Base-by-base conservation (phyloP, 2,888 invertebrate genomes). In the Lasioglossum villosulum region DNA sequence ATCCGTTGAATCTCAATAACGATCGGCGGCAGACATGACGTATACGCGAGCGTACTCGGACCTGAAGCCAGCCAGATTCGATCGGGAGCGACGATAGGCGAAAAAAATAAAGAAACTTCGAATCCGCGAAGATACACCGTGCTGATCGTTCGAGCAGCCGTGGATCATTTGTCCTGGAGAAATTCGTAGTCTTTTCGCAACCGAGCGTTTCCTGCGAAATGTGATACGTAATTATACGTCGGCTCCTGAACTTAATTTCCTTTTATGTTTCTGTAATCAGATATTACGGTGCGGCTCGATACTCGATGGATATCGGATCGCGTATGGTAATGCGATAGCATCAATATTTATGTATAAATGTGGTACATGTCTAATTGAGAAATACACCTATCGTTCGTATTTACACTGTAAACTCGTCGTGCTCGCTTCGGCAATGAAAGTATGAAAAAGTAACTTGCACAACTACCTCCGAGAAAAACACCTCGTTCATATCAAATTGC, bases 1-100 rank as follows among this genome's bases (percentile, higher is more conserved):
- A 90, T 87, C 89, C 90, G 90, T 90, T 86, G 91, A 90, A 92
- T 92, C 91, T 88, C 89, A 91, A 90, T 92, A 90, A 90, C 93
- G 90, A 92, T 91, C 90, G 88, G 87, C 83, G 82, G 78, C 86
- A 83, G 86, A 84, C 91, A 42, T 23, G 77, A 72, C 80, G 52
- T 70, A 92, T 93, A 92, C 91, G 91, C 92, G 89, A 88, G 90
- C 85, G 88, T 90, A 91, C 59, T 66, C 52, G 71, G 83, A 80
- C 39, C 23, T 23, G 34, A 16, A 12, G 72, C 8, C 14, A 39
- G 30, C 14, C 23, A 52, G 66, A 37, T 73, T 73, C 73, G 70
- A 80, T 82, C 42, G 23, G 45, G 10, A n/a, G 12, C 52, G 56
- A 30, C 68, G 52, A 80, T 77, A 80, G 78, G 56, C 39, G 63